A percentile compares a stretch with the other conserved stretches of the same genome.
These are phyloP conservation scores for Madoqua kirkii DNA, from an alignment of 2,113 vertebrate species.

Conservation along the genomic window DNA sequence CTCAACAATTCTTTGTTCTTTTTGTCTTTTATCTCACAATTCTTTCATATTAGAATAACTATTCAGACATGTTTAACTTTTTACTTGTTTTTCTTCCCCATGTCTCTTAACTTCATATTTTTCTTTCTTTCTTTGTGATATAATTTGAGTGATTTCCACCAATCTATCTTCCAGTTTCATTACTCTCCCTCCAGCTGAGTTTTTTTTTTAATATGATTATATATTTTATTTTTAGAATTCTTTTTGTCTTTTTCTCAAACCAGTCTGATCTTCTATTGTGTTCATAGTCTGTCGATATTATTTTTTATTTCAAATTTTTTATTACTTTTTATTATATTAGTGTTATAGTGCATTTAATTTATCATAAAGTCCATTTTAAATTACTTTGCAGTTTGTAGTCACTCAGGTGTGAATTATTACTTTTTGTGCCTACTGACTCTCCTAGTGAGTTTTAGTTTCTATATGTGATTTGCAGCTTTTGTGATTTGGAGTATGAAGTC, in stretches of 20 bases:
- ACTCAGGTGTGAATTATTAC: neutral
- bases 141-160: neutral
- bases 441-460: neutral
- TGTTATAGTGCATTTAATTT: neutral
- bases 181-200: neutral
- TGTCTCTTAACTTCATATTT: neutral
- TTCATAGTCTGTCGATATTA: neutral
- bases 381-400: neutral
- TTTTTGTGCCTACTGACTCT: neutral
- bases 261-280: neutral
- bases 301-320: neutral
- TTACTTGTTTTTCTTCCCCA: neutral
- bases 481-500: neutral
- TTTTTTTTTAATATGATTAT: slow-evolving; percentile 21
- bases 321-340: neutral
- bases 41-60: neutral
- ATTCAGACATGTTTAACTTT: neutral
- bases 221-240: neutral
- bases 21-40: neutral
- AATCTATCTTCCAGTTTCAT: neutral
- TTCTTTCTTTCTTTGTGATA: neutral
- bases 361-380: neutral
- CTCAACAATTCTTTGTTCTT: neutral
- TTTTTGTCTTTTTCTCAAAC: neutral
- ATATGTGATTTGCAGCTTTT: neutral